Conservation (phyloP, 2,113 vertebrate species). For the Elephas maximus region DNA sequence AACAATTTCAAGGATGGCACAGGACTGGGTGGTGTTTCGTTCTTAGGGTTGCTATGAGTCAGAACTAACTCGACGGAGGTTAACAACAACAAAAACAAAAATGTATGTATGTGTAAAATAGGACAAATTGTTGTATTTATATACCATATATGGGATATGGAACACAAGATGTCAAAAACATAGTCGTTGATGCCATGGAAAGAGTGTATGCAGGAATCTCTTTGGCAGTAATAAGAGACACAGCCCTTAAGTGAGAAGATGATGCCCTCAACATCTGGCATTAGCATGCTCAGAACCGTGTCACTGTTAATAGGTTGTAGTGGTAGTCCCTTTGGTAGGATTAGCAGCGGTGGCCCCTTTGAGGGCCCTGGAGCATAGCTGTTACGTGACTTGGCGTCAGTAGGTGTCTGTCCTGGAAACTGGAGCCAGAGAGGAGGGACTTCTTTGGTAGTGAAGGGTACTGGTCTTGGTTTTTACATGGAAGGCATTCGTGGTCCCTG, state of each 20-base stretch:
- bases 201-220: conserved; percentile 2
- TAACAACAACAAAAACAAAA: too few species aligned
- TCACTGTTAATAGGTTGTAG: not conserved
- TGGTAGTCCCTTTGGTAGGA: not conserved
- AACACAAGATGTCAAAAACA: not conserved
- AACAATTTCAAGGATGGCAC: too few species aligned
- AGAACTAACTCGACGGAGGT: too few species aligned
- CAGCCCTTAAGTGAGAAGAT: not conserved
- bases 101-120: too few species aligned
- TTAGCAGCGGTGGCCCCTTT: not conserved
- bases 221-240: conserved; percentile 30
- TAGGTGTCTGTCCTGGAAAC: not conserved
- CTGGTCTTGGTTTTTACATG: not conserved
- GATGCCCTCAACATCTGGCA: not conserved
- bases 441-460: not conserved
- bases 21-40: too few species aligned
- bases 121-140: too few species aligned
- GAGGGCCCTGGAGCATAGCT: not conserved
- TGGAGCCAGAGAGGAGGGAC: not conserved
- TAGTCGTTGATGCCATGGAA: not conserved
- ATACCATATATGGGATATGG: not conserved
- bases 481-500: not conserved
- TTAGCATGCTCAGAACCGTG: not conserved
- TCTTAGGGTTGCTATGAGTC: too few species aligned
- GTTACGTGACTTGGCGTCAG: not conserved